A percentile compares a stretch with the other conserved stretches of the same genome.
Conservation (phyloP, 1,140 invertebrate species). For the Drosophila pachea region DNA sequence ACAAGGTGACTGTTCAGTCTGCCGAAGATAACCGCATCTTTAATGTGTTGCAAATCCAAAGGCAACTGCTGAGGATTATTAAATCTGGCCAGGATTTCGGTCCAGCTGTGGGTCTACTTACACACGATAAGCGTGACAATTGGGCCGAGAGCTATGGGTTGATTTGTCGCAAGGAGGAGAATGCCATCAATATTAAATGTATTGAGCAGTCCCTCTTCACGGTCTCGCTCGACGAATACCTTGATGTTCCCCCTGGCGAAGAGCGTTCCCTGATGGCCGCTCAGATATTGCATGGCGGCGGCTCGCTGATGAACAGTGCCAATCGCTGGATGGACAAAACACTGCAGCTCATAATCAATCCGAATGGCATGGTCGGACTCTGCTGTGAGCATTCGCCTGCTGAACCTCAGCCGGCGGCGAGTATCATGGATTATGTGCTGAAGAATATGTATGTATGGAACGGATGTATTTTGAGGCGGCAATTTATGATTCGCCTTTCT, state of each 20-base stretch:
- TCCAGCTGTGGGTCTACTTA: slow-evolving; percentile 87
- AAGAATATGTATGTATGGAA: slow-evolving; percentile 70
- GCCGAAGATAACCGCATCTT: slow-evolving; percentile 79
- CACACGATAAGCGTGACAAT: slow-evolving; percentile 88
- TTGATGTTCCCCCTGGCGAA: slow-evolving; percentile 73
- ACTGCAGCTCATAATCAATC: slow-evolving; percentile 90
- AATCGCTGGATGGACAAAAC: slow-evolving; percentile 96
- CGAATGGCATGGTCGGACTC: slow-evolving; percentile 89
- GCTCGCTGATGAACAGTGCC: slow-evolving; percentile 83
- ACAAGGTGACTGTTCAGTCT: slow-evolving; percentile 84
- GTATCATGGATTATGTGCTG: slow-evolving; percentile 88
- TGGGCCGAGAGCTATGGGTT: slow-evolving; percentile 87
- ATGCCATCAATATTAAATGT: slow-evolving; percentile 82
- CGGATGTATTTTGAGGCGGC: background rate
- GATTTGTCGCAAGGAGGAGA: slow-evolving; percentile 79
- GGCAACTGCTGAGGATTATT: slow-evolving; percentile 80
- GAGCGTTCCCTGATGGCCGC: slow-evolving; percentile 80
- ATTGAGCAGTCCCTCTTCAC: slow-evolving; percentile 90
- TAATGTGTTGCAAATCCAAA: slow-evolving; percentile 22
- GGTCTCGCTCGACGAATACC: slow-evolving; percentile 87
- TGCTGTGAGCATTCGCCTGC: slow-evolving; percentile 96
- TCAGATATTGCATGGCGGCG: slow-evolving; percentile 86
- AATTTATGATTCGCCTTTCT: background rate
- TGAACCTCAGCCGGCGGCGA: slow-evolving; percentile 92
- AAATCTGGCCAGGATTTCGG: slow-evolving; percentile 73